Base-by-base conservation (phyloP, 2,888 invertebrate species). In the Tuberolachnus salignus region DNA sequence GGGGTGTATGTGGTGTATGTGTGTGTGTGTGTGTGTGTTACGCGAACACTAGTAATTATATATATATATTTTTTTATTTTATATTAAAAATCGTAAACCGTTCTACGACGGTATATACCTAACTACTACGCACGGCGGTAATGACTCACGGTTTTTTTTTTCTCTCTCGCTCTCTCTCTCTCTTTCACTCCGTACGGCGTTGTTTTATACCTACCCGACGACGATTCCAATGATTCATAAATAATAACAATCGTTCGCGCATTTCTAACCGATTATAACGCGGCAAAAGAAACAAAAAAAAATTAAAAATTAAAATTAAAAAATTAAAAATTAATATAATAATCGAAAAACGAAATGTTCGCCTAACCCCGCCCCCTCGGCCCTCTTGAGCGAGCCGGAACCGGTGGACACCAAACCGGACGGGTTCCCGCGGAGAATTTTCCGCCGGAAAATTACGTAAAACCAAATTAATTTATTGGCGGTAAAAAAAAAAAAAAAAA, bases 11-110 rank as follows among this genome's bases (percentile, higher is more conserved):
- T 1, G 16, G 64, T 13, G 21, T 11, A 19, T 44, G 64, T 3
- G 19, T 4, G 67, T 1, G 16, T 3, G 64, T 13, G 21, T 11
- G 19, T 44, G 64, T 10, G 64, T 10, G 14, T 6, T n/a, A 10
- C 16, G 26, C 64, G 63, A 49, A 49, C 49, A n/a, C 21, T 26
- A 8, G 23, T 66, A 66, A 59, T 59, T 66, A 64, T 26, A 23
- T 46, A n/a, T 46, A 66, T 14, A 16, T 49, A 66, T 66, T 66
- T 46, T 66, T n/a, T n/a, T n/a, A n/a, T n/a, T n/a, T n/a, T n/a
- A n/a, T 34, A 64, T 46, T 14, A 49, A 66, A 23, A 66, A 66
- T 11, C 64, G 23, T 23, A 23, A 49, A 23, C 46, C 10, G 23
- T 8, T 21, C 42, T 21, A 34, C 42, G 11, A 1, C 42, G 34